Conservation (phyloP, 1,140 invertebrate genomes). For the Drosophila cardini region DNA sequence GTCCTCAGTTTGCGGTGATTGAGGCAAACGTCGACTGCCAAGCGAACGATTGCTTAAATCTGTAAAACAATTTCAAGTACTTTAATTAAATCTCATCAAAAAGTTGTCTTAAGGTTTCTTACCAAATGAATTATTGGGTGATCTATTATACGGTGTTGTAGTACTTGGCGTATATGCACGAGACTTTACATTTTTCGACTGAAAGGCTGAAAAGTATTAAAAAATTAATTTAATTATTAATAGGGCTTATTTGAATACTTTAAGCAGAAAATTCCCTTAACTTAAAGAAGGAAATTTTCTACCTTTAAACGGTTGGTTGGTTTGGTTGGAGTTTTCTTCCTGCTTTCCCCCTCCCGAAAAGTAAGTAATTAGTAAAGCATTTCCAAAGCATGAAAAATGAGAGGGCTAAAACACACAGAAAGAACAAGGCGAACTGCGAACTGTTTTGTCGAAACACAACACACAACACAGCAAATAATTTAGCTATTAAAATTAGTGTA, state of each 20-base stretch:
- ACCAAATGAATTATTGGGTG: slow-evolving; percentile 1
- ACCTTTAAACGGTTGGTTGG: slow-evolving; percentile 14
- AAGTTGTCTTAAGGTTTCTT: not conserved
- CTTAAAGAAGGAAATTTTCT: not conserved
- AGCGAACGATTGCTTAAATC: slow-evolving; percentile 13
- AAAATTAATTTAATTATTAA: not conserved
- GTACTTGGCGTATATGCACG: not conserved
- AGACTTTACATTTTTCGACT: not conserved
- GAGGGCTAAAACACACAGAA: slow-evolving; percentile 14
- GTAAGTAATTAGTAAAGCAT: slow-evolving; percentile 42
- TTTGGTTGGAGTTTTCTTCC: not conserved
- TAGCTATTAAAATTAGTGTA: slow-evolving; percentile 69
- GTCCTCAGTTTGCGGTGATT: not conserved
- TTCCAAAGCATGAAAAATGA: slow-evolving; percentile 45
- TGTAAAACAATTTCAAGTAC: slow-evolving; percentile 7
- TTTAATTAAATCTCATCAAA: not conserved
- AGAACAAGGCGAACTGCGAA: slow-evolving; percentile 31
- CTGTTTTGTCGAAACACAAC: slow-evolving; percentile 39
- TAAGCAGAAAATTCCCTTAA: not conserved
- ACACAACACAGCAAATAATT: slow-evolving; percentile 57
- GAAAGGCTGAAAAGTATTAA: not conserved
- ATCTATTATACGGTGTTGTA: not conserved
- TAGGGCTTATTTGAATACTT: no score
- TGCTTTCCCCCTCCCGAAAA: not conserved
- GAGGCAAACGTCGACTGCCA: not conserved